Percentiles rank a stretch among this genome's conserved stretches.
Evolutionary conservation across 2,888 invertebrate genomes (phyloP).

Genomic region (Morpho helenor): DNA sequence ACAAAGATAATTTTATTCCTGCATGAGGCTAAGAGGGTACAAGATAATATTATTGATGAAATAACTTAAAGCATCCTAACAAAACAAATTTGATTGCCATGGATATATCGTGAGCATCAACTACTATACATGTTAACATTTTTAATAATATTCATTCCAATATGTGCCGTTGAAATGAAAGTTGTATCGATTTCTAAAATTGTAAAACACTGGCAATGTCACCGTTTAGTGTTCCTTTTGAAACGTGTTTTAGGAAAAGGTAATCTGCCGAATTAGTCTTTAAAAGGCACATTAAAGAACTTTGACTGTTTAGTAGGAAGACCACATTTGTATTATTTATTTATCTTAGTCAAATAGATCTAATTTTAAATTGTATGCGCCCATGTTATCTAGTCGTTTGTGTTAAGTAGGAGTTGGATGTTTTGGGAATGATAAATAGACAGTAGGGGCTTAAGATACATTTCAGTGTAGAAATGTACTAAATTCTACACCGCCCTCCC

Average conservation of each 20-base stretch:
- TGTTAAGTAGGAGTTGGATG: too few species aligned
- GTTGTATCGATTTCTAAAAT: not conserved
- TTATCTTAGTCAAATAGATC: not conserved
- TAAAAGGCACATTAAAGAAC: constrained; percentile 49
- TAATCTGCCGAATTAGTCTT: constrained; percentile 74
- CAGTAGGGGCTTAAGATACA: too few species aligned
- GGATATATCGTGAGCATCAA: constrained; percentile 1
- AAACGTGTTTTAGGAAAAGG: constrained; percentile 47
- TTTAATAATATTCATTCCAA: not conserved
- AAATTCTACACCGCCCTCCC: too few species aligned
- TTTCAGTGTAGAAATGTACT: too few species aligned
- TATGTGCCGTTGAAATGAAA: constrained; percentile 2
- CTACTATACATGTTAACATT: not conserved
- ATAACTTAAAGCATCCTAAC: not conserved
- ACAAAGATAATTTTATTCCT: constrained; percentile 8
- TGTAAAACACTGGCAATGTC: constrained; percentile 28
- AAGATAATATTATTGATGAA: too few species aligned
- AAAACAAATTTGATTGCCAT: not conserved
- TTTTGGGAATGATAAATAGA: too few species aligned
- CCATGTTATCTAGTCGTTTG: not conserved
- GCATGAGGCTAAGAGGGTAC: not conserved
- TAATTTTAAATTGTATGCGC: constrained; percentile 3
- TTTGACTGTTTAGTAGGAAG: constrained; percentile 36
- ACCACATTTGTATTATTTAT: constrained; percentile 28
- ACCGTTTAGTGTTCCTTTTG: constrained; percentile 70